A percentile compares a stretch with the other conserved stretches of the same genome.
phyloP scores from a whole-genome alignment of 2,888 invertebrate genomes.

The Auanema freiburgensis region DNA sequence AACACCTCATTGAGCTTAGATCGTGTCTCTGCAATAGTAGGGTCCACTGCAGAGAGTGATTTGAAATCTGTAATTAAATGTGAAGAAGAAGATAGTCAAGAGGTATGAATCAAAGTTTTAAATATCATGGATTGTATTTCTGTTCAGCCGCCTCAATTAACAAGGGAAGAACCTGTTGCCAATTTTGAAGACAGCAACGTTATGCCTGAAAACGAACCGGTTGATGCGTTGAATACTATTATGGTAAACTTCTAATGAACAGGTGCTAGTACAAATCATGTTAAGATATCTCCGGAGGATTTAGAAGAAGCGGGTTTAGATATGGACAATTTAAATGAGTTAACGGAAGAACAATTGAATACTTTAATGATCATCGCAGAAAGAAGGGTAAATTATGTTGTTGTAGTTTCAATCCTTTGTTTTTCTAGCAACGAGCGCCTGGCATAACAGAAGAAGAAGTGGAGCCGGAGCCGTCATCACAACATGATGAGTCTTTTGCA shows the following conservation, averaged over 20 bases:
- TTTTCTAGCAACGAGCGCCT: neutral
- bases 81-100: conserved; percentile 4
- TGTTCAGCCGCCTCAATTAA: conserved; percentile 8
- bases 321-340: conserved; percentile 26
- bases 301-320: conserved; percentile 43
- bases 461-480: too few relatives aligned
- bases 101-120: neutral
- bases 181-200: too few relatives aligned
- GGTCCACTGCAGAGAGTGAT: too few relatives aligned
- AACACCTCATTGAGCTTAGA: too few relatives aligned
- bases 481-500: too few relatives aligned
- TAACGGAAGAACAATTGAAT: conserved; percentile 43
- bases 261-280: too few relatives aligned
- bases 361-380: conserved; percentile 27
- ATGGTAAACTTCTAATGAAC: too few relatives aligned
- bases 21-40: too few relatives aligned
- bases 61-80: neutral
- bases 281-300: conserved; percentile 41
- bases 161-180: conserved; percentile 5
- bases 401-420: neutral
- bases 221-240: too few relatives aligned
- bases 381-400: conserved; percentile 12
- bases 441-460: neutral
- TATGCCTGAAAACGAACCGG: too few relatives aligned
- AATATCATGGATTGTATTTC: neutral